phyloP scores from a whole-genome alignment of 2,888 invertebrate species.

The Apodemia mormo region DNA sequence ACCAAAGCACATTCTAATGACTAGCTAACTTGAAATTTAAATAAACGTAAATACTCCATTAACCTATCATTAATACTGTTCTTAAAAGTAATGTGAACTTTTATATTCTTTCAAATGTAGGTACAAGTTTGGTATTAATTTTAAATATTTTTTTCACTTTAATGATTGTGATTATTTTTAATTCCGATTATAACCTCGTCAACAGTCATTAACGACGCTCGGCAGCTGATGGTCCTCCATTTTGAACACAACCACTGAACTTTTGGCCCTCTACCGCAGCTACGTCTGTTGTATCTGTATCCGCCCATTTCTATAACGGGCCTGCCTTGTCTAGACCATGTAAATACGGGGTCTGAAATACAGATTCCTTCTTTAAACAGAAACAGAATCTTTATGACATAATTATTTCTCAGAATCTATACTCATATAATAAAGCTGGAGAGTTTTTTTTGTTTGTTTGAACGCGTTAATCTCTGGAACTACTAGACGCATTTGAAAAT shows the following conservation, averaged over 20 bases:
- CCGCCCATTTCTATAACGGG: slow-evolving; percentile 37
- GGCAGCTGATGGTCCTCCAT: not conserved
- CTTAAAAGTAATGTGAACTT: no score
- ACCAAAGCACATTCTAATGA: no score
- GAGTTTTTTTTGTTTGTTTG: no score
- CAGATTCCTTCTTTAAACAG: not conserved
- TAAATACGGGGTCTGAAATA: slow-evolving; percentile 22
- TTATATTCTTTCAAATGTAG: no score
- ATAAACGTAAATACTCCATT: no score
- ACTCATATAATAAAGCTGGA: no score
- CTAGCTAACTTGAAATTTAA: no score
- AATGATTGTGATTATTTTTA: slow-evolving; percentile 1
- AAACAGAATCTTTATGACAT: not conserved
- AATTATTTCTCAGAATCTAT: no score
- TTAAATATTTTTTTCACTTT: not conserved
- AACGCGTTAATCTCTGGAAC: no score
- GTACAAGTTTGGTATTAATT: not conserved
- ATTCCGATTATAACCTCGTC: slow-evolving; percentile 30
- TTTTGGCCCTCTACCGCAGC: slow-evolving; percentile 16
- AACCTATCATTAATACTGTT: no score
- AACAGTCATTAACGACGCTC: slow-evolving; percentile 36
- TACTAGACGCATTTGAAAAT: no score
- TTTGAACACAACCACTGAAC: slow-evolving; percentile 6
- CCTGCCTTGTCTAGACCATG: slow-evolving; percentile 34
- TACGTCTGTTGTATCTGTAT: slow-evolving; percentile 48